A percentile compares a stretch with the other conserved stretches of the same genome.
phyloP scores from a whole-genome alignment of 2,888 invertebrate species.

The Eristalis arbustorum region DNA sequence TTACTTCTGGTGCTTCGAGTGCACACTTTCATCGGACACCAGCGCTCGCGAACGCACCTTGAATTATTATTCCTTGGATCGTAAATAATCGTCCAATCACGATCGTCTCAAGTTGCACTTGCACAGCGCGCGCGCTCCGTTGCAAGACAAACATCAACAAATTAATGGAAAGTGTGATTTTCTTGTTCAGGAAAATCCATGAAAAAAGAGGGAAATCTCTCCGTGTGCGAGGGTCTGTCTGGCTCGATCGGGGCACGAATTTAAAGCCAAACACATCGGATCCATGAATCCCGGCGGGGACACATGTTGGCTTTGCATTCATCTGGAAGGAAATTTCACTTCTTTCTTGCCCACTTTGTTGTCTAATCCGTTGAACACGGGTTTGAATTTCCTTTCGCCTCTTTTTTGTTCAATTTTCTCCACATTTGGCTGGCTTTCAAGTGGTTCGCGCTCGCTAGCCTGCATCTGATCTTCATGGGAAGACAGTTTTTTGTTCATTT shows the following conservation, averaged over 20 bases:
- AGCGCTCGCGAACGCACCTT: conserved; percentile 53
- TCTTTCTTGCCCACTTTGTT: background rate
- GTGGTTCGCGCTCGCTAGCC: background rate
- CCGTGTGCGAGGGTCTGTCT: background rate
- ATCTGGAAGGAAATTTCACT: conserved; percentile 59
- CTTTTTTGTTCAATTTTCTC: conserved; percentile 26
- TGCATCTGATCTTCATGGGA: conserved; percentile 4
- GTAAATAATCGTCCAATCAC: conserved; percentile 66
- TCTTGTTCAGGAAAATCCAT: conserved; percentile 9
- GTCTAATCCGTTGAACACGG: background rate
- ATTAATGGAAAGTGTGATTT: conserved; percentile 62
- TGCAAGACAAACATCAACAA: conserved; percentile 11
- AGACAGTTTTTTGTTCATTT: background rate
- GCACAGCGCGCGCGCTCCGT: background rate
- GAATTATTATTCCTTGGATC: conserved; percentile 57
- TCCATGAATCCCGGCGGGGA: background rate
- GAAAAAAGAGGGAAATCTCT: conserved; percentile 27
- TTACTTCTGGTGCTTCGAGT: background rate
- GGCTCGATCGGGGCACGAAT: conserved; percentile 46
- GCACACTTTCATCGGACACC: conserved; percentile 36
- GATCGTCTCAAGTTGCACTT: conserved; percentile 16
- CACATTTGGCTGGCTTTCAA: background rate
- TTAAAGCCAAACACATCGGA: conserved; percentile 8
- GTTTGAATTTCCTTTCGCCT: conserved; percentile 14
- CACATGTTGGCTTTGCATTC: conserved; percentile 6